Conservation (phyloP, 2,797 vertebrate genomes). For the Brachymystax lenok region DNA sequence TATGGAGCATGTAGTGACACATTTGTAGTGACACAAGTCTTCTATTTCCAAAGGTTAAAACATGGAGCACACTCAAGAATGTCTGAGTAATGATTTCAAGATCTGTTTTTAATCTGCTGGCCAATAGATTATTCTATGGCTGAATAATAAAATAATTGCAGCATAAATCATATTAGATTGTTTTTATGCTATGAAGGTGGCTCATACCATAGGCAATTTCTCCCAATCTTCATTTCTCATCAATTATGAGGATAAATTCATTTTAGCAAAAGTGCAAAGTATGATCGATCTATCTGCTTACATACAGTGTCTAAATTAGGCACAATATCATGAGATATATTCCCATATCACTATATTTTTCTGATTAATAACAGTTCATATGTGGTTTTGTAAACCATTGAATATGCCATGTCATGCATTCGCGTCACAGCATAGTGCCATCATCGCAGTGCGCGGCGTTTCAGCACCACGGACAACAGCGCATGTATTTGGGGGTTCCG, state of each 20-base stretch:
- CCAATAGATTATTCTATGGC: neutral
- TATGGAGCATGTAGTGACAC: neutral
- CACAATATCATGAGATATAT: neutral
- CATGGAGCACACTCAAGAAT: neutral
- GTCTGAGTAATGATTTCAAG: neutral
- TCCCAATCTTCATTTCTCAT: no score
- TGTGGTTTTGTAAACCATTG: neutral
- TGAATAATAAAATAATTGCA: neutral
- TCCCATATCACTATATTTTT: neutral
- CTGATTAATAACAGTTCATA: neutral
- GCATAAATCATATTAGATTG: neutral
- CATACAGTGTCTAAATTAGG: neutral
- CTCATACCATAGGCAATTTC: neutral
- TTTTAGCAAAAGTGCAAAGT: neutral
- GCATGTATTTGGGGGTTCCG: conserved; percentile 46
- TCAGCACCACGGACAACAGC: conserved; percentile 19
- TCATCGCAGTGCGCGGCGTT: conserved; percentile 27
- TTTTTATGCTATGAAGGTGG: neutral
- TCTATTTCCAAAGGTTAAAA: conserved; percentile 1
- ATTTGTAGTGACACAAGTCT: neutral
- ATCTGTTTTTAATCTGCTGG: neutral
- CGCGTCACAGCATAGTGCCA: conserved; percentile 27
- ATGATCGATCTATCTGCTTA: neutral
- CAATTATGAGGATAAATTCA: neutral
- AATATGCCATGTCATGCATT: conserved; percentile 21